Evolutionary conservation across 2,797 vertebrate species (phyloP), one percentile per base, ranked within the genome.

Genomic region (Diceros bicornis): DNA sequence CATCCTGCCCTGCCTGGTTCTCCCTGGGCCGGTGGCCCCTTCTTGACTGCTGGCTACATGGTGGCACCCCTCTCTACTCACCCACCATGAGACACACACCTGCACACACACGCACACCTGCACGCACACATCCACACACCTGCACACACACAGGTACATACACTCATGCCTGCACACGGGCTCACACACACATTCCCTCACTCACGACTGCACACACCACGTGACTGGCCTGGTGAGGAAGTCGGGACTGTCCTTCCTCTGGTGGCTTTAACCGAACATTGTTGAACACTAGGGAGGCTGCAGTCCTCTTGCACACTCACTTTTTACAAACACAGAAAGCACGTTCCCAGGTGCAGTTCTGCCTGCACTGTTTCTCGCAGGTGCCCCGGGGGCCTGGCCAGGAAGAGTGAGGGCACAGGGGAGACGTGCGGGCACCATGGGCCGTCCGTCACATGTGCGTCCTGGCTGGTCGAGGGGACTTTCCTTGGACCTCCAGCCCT

Each of bases 391-490:
- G 32, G 50, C 50, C 50, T 52, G 50, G 13, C 50, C 32, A 2
- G 4, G 50, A 18, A 32, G 14, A 14, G 7, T 4, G 41, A 72
- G 27, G 72, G 8, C 44, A 9, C 72, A 47, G 50, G 50, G 14
- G 50, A 52, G 50, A 16, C 13, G 3, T 13, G 13, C 16, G 50
- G 50, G 50, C 50, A 52, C 14, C 2, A 14, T 14, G 50, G 50
- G 47, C 11, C 1, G 47, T 47, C 41, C 1, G 6, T 34, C 18
- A 1, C 1, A 11, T 4, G 32, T 8, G 47, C 9, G 50, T 23
- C 6, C 50, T 25, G 4, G 14, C 6, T 2, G 25, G 50, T 52
- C 14, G 4, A 52, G 50, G 50, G 50, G 50, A 16, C 14, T 52
- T 52, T 52, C 50, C 50, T 16, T 4, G 50, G 50, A 16, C 50